Conservation (phyloP, 1,140 invertebrate genomes). For the Bombus picipes region DNA sequence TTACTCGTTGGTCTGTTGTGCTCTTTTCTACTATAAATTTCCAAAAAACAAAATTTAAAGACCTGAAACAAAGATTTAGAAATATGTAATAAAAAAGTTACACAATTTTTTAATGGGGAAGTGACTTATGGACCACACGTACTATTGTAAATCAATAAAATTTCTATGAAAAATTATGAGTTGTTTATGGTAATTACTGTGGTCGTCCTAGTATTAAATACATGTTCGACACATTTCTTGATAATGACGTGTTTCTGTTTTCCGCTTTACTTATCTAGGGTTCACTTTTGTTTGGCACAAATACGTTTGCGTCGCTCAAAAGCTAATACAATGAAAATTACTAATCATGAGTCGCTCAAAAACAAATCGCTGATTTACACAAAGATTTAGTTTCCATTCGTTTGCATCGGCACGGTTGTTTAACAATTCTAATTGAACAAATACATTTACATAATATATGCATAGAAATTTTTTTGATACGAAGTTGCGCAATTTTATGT, state of each 20-base stretch:
- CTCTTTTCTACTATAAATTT: too few relatives aligned
- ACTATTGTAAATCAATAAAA: background rate
- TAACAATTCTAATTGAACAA: background rate
- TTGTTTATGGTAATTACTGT: background rate
- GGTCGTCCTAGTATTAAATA: background rate
- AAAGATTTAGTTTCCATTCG: background rate
- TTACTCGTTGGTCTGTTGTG: too few relatives aligned
- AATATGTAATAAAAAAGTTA: too few relatives aligned
- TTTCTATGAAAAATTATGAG: background rate
- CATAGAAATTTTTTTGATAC: background rate
- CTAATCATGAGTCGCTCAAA: background rate
- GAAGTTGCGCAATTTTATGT: background rate
- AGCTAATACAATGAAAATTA: background rate
- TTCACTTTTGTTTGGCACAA: conserved; percentile 25
- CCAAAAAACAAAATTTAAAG: too few relatives aligned
- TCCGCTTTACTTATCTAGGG: conserved; percentile 68
- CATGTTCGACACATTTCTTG: conserved; percentile 53
- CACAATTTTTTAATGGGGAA: too few relatives aligned
- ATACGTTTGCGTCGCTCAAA: background rate
- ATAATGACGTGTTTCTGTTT: conserved; percentile 68
- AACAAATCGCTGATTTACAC: background rate
- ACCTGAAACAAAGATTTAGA: too few relatives aligned
- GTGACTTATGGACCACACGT: too few relatives aligned
- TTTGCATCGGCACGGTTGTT: background rate
- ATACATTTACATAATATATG: background rate